Percentiles rank a stretch among this genome's conserved stretches.
phyloP scores from a whole-genome alignment of 2,888 invertebrate genomes.

The Hemicrepidius hirtus region DNA sequence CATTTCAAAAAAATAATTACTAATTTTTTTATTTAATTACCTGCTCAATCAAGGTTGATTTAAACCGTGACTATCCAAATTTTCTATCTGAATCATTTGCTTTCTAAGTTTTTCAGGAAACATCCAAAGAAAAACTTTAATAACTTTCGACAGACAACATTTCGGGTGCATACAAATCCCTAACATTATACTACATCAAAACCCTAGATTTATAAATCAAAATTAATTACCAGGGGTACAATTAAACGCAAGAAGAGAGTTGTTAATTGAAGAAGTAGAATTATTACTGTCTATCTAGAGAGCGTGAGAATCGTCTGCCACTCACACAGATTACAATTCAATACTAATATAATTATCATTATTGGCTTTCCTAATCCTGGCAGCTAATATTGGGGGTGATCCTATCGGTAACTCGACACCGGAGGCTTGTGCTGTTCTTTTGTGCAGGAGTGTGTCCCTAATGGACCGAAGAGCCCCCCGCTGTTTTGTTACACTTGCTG shows the following conservation, averaged over 20 bases:
- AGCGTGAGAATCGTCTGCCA: conserved; percentile 66
- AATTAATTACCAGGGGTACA: conserved; percentile 7
- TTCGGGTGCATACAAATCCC: too few species aligned
- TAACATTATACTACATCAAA: too few species aligned
- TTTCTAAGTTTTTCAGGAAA: too few species aligned
- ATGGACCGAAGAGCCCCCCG: conserved; percentile 62
- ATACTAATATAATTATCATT: conserved; percentile 73
- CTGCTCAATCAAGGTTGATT: too few species aligned
- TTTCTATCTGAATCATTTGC: too few species aligned
- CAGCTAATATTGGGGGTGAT: conserved; percentile 65
- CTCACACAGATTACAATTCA: conserved; percentile 69
- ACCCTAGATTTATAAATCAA: conserved; percentile 22
- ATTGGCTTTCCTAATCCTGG: conserved; percentile 72
- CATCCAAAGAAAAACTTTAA: too few species aligned
- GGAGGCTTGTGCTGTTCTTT: conserved; percentile 63
- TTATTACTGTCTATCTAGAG: conserved; percentile 40
- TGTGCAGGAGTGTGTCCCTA: conserved; percentile 67
- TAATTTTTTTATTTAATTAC: not conserved
- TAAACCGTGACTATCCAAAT: too few species aligned
- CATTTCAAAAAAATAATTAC: not conserved
- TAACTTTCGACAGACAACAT: too few species aligned
- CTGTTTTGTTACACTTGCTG: conserved; percentile 48
- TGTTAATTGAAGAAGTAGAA: conserved; percentile 30
- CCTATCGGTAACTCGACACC: conserved; percentile 69
- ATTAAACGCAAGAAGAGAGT: conserved; percentile 15